Conservation (phyloP, 1,140 invertebrate genomes). For the Nautilus pompilius region DNA sequence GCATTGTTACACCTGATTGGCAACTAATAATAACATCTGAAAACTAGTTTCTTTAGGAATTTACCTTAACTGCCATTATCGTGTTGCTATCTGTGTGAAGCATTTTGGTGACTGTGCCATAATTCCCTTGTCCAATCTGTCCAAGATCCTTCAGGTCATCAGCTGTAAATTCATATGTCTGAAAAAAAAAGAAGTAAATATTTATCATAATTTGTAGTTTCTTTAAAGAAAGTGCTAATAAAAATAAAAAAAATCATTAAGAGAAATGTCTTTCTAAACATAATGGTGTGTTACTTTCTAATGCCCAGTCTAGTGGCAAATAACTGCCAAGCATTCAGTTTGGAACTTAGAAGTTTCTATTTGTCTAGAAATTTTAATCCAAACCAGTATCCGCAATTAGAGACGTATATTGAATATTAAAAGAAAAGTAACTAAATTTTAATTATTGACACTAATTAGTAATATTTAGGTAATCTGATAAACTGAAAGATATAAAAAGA, state of each 20-base stretch:
- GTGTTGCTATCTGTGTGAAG: conserved; percentile 80
- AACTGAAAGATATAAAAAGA: no score
- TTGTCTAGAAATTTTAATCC: not conserved
- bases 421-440: no score
- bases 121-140: conserved; percentile 91
- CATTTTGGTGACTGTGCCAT: conserved; percentile 97
- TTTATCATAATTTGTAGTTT: not conserved
- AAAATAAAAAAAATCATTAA: not conserved
- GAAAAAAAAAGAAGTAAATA: conserved; percentile 15
- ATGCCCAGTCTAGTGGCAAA: not conserved
- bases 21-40: no score
- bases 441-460: no score
- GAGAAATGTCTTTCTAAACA: not conserved
- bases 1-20: no score
- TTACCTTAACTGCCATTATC: conserved; percentile 82
- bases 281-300: not conserved
- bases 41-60: no score
- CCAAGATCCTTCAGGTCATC: conserved; percentile 85
- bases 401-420: no score
- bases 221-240: not conserved
- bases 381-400: no score
- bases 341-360: not conserved
- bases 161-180: conserved; percentile 60
- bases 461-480: no score
- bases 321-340: not conserved